phyloP scores from a whole-genome alignment of 2,797 vertebrate species.

The Rhyacichthys aspro region DNA sequence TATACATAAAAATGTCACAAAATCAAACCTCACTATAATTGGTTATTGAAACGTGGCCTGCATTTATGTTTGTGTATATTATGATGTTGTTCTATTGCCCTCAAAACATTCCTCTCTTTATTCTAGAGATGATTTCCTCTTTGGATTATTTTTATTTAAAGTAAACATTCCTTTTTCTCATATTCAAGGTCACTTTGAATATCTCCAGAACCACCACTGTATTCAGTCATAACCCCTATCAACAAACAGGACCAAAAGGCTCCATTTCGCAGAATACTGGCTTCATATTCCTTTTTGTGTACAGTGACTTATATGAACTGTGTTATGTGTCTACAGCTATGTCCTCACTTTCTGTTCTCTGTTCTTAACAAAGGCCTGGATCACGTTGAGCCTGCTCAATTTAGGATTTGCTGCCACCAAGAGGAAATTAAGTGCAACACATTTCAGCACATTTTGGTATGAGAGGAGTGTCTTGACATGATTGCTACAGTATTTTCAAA shows the following conservation, averaged over 20 bases:
- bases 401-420: constrained; percentile 68
- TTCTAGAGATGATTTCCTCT: not conserved
- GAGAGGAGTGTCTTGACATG: too few species aligned
- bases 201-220: constrained; percentile 1
- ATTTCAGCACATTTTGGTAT: not conserved
- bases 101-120: too few species aligned
- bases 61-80: too few species aligned
- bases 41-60: not conserved
- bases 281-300: constrained; percentile 6
- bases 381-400: not conserved
- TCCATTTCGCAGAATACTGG: constrained; percentile 5
- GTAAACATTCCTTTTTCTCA: constrained; percentile 18
- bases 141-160: constrained; percentile 5
- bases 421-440: constrained; percentile 45
- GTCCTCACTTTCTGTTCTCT: constrained; percentile 7
- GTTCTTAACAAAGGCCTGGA: constrained; percentile 35
- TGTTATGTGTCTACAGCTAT: constrained; percentile 12
- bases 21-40: not conserved
- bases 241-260: constrained; percentile 42
- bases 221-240: constrained; percentile 33
- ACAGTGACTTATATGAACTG: not conserved
- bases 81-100: too few species aligned
- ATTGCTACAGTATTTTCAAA: not conserved
- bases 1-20: not conserved
- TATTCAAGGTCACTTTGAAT: constrained; percentile 58